Conservation (phyloP, 2,888 invertebrate species). For the Sinhomidia bicolor region DNA sequence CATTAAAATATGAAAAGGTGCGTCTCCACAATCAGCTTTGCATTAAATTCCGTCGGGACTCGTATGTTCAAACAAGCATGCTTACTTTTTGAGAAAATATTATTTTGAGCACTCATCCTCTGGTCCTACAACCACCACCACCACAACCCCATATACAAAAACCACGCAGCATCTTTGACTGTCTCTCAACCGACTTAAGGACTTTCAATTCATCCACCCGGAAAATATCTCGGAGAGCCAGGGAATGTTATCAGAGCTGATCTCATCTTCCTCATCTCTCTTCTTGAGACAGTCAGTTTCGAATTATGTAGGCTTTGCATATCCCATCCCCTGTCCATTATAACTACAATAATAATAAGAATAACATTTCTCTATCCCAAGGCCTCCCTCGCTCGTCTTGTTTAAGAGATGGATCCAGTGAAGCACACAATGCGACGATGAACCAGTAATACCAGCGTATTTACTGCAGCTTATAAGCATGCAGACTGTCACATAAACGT, state of each 20-base stretch:
- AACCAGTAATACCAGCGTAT: not conserved
- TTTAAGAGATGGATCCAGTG: constrained; percentile 35
- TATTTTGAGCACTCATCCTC: not conserved
- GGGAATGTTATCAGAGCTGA: constrained; percentile 67
- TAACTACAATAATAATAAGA: not conserved
- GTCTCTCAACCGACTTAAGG: constrained; percentile 65
- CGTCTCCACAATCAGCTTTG: constrained; percentile 64
- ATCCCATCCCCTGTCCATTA: constrained; percentile 2
- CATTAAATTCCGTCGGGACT: constrained; percentile 63
- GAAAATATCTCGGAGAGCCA: constrained; percentile 66
- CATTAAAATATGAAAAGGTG: constrained; percentile 57
- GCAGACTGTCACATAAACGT: not conserved
- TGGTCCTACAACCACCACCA: constrained; percentile 16
- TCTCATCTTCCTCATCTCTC: constrained; percentile 67
- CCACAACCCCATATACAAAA: not conserved
- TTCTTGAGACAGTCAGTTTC: constrained; percentile 56
- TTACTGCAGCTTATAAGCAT: constrained; percentile 18
- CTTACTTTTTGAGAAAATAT: constrained; percentile 23
- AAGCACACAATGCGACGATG: constrained; percentile 61
- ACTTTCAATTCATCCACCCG: constrained; percentile 71
- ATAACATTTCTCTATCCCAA: no score
- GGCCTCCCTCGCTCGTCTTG: constrained; percentile 58
- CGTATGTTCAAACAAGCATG: constrained; percentile 44
- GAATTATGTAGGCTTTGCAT: constrained; percentile 61
- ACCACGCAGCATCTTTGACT: constrained; percentile 13